Base-by-base conservation (phyloP, 1,140 invertebrate species). In the Cecropterus lyciades region DNA sequence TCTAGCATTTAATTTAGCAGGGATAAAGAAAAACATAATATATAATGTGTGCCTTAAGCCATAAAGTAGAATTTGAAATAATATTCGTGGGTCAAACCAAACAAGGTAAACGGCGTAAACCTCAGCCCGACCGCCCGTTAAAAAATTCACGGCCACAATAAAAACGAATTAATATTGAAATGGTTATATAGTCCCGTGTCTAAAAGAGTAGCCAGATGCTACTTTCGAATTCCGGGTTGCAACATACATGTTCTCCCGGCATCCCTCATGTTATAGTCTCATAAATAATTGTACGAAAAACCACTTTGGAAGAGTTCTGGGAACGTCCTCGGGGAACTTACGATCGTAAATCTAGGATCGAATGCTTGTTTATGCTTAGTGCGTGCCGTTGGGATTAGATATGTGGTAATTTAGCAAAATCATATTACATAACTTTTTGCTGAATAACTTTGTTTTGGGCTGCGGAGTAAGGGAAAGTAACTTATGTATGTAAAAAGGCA, bases 211-310 rank as follows among this genome's bases (percentile, higher is more conserved):
- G 52, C 15, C 37, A 24, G 20, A 24, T 53, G 51, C 8, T 37
- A 46, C 20, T 59, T 30, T 46, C 56, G 3, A 30, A 33, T 59
- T 59, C 42, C 43, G 11, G 13, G 43, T 46, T 59, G 5, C 43
- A 46, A 46, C 45, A 46, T 57, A 45, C 40, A 24, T 16, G 42
- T 33, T 59, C 33, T 11, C 20, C 45, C 56, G 40, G 56, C 56
- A 46, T 60, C 57, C 56, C 56, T 49, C 27, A 49, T 60, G 57
- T 60, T 37, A 60, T 60, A 49, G 45, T 49, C 45, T 62, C 57
- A 62, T 62, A 62, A 62, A 62, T 62, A 62, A 49, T 62, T 62
- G 57, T 40, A 48, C 24, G 57, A 62, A 62, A 62, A 62, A 62
- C 45, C 57, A 62, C 45, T 62, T 49, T n/a, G 27, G 43, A 60